Evolutionary conservation across 2,113 vertebrate genomes (phyloP).

Genomic region (Atractosteus spatula): DNA sequence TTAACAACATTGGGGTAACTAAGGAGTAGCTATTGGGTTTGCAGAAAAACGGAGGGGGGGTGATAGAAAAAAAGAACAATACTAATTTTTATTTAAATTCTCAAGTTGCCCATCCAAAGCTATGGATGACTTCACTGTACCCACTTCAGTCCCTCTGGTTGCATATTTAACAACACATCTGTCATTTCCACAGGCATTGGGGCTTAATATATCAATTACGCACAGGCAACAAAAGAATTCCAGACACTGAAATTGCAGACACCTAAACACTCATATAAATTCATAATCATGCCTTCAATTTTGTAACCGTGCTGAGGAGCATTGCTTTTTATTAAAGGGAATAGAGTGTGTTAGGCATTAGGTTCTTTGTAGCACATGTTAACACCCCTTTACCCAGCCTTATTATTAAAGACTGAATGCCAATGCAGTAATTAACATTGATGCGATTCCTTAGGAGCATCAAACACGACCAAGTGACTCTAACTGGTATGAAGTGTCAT

Average conservation of each 20-base stretch:
- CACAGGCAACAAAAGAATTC: slow-evolving; percentile 41
- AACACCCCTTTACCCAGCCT: slow-evolving; percentile 52
- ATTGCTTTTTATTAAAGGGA: slow-evolving; percentile 54
- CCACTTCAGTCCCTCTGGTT: neutral
- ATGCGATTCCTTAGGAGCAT: slow-evolving; percentile 51
- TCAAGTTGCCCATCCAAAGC: neutral
- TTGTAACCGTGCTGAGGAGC: slow-evolving; percentile 32
- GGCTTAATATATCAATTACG: slow-evolving; percentile 53
- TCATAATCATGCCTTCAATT: slow-evolving; percentile 68
- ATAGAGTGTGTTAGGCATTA: slow-evolving; percentile 38
- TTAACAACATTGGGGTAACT: too few species aligned
- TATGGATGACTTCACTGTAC: neutral
- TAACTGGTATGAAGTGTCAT: slow-evolving; percentile 24
- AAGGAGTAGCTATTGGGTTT: too few species aligned
- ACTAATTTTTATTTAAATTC: neutral
- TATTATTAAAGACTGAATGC: slow-evolving; percentile 46
- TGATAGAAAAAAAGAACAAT: too few species aligned
- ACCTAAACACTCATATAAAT: slow-evolving; percentile 78
- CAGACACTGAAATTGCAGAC: slow-evolving; percentile 39
- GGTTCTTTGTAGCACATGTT: slow-evolving; percentile 44
- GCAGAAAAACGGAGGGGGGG: too few species aligned
- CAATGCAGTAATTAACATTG: slow-evolving; percentile 65
- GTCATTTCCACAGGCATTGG: slow-evolving; percentile 12
- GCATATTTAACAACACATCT: neutral
- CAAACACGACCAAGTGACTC: slow-evolving; percentile 16